Evolutionary conservation across 2,888 invertebrate species (phyloP).

Genomic region (Andrena haemorrhoa): DNA sequence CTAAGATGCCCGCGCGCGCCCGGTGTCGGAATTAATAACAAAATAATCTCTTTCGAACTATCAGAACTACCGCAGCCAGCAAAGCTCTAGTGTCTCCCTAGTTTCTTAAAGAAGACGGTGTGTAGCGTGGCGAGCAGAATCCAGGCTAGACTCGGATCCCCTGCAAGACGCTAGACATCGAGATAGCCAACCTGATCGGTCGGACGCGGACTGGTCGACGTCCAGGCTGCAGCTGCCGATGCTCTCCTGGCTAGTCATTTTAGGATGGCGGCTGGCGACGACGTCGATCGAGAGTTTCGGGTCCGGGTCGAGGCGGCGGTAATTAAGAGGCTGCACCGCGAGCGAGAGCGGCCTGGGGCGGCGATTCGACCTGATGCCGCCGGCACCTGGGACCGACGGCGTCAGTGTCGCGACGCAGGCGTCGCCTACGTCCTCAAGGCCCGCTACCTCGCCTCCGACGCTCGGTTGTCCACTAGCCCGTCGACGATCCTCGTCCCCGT

Average conservation of each 20-base stretch:
- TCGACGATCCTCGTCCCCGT: conserved; percentile 74
- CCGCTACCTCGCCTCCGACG: conserved; percentile 81
- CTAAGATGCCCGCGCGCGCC: not conserved
- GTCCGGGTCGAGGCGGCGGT: conserved; percentile 82
- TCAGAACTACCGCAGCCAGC: not conserved
- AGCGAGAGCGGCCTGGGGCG: conserved; percentile 81
- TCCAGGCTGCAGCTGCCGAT: conserved; percentile 95
- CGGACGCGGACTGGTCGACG: conserved; percentile 88
- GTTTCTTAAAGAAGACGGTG: not conserved
- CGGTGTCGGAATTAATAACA: no score
- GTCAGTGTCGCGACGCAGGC: conserved; percentile 74
- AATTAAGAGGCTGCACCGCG: conserved; percentile 83
- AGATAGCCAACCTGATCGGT: conserved; percentile 83
- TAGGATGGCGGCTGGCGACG: conserved; percentile 66
- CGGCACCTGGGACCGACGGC: conserved; percentile 73
- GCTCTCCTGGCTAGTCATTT: conserved; percentile 88
- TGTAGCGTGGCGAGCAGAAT: no score
- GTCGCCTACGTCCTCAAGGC: conserved; percentile 77
- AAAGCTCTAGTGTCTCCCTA: not conserved
- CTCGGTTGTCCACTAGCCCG: conserved; percentile 69
- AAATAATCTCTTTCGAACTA: not conserved
- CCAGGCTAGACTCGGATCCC: no score
- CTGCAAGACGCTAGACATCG: conserved; percentile 35
- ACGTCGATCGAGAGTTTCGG: conserved; percentile 48
- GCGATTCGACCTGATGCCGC: conserved; percentile 72